A percentile compares a stretch with the other conserved stretches of the same genome.
These are phyloP conservation scores for Allacma fusca DNA, from an alignment of 2,888 invertebrate species.

Conservation along the genomic window DNA sequence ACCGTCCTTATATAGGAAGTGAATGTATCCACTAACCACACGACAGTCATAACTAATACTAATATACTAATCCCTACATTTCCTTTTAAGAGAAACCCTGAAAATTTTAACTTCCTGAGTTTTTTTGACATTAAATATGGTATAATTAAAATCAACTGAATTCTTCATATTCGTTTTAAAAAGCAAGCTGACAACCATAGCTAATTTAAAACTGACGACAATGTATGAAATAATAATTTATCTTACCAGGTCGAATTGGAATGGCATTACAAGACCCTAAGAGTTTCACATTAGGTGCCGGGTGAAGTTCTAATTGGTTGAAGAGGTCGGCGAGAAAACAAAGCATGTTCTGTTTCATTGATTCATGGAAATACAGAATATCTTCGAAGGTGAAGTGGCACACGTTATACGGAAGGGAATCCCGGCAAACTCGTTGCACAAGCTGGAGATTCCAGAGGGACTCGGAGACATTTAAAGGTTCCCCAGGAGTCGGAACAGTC, in stretches of 20 bases:
- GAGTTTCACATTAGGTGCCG: slow-evolving; percentile 84
- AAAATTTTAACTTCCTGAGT: no score
- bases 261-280: slow-evolving; percentile 70
- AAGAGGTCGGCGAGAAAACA: slow-evolving; percentile 93
- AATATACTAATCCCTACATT: no score
- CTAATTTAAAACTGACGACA: background rate
- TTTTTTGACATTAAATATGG: no score
- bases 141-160: no score
- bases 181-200: background rate
- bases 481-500: slow-evolving; percentile 60
- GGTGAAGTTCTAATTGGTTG: slow-evolving; percentile 91
- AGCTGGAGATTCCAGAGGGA: slow-evolving; percentile 84
- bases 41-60: no score
- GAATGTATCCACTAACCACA: no score
- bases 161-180: background rate
- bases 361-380: slow-evolving; percentile 91
- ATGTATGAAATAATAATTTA: background rate
- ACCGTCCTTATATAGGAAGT: no score
- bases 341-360: slow-evolving; percentile 89
- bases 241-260: slow-evolving; percentile 59
- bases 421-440: slow-evolving; percentile 85
- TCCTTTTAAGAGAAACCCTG: no score
- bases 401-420: slow-evolving; percentile 84
- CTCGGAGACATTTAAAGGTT: slow-evolving; percentile 56
- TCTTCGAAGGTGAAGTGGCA: slow-evolving; percentile 97